Evolutionary conservation across 2,797 vertebrate species (phyloP).

Genomic region (Tenualosa ilisha): DNA sequence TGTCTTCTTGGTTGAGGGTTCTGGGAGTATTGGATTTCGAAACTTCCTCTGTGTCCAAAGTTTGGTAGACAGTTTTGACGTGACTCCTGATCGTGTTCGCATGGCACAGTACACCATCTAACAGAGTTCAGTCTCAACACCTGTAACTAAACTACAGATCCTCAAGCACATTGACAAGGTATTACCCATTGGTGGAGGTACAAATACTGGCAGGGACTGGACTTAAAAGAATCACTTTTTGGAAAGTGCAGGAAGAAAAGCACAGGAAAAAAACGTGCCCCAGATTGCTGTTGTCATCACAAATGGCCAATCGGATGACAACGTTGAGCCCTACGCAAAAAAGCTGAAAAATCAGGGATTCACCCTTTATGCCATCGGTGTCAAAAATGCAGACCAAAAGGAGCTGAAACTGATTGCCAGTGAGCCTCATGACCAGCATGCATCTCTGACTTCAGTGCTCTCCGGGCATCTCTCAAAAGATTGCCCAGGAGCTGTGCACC

Average conservation of each 20-base stretch:
- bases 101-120: too few species aligned
- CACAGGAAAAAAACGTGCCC: conserved; percentile 68
- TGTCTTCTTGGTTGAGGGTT: conserved; percentile 81
- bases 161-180: conserved; percentile 81
- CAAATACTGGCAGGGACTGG: conserved; percentile 81
- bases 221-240: conserved; percentile 78
- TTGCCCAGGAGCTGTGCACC: conserved; percentile 73
- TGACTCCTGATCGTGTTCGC: conserved; percentile 64
- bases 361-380: conserved; percentile 83
- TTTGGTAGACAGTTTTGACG: conserved; percentile 72
- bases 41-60: conserved; percentile 70
- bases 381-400: conserved; percentile 81
- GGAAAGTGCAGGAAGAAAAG: conserved; percentile 82
- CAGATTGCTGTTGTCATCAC: conserved; percentile 86
- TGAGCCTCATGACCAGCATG: conserved; percentile 70
- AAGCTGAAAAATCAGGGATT: conserved; percentile 74
- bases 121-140: too few species aligned
- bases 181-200: conserved; percentile 77
- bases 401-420: conserved; percentile 83
- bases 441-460: conserved; percentile 82
- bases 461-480: conserved; percentile 73
- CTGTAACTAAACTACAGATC: conserved; percentile 51
- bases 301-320: conserved; percentile 78
- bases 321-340: conserved; percentile 77
- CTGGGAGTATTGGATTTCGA: conserved; percentile 70